Conservation (phyloP, 2,888 invertebrate genomes). For the Cataglyphis cursor region DNA sequence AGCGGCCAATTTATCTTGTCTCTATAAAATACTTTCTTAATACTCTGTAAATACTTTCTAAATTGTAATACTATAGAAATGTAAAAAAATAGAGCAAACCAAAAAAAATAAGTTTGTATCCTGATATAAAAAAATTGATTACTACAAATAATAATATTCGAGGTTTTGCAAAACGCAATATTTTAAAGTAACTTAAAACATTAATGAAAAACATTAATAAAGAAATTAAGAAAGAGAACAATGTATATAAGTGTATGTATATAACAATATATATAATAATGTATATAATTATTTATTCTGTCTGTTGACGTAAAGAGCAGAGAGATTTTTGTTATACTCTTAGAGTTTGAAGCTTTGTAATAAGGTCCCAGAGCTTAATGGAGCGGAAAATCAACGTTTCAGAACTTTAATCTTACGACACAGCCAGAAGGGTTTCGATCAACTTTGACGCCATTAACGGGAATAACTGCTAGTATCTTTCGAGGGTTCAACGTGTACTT, state of each 20-base stretch:
- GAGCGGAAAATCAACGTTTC: slow-evolving; percentile 25
- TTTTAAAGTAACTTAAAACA: slow-evolving; percentile 19
- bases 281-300: slow-evolving; percentile 27
- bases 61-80: neutral
- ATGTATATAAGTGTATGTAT: slow-evolving; percentile 9
- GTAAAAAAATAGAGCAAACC: slow-evolving; percentile 1
- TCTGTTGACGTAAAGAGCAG: neutral
- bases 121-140: neutral
- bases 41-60: neutral
- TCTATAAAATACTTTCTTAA: neutral
- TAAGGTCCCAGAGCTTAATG: slow-evolving; percentile 13
- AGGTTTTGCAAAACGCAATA: neutral
- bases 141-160: neutral
- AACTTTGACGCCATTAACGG: slow-evolving; percentile 39
- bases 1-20: neutral
- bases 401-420: slow-evolving; percentile 31
- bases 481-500: slow-evolving; percentile 16
- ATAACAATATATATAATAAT: neutral
- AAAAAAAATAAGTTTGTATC: neutral
- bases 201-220: neutral
- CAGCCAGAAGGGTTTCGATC: slow-evolving; percentile 13
- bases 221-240: neutral
- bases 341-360: slow-evolving; percentile 24
- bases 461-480: slow-evolving; percentile 35
- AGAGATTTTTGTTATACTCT: slow-evolving; percentile 13